These are phyloP conservation scores for Hemicentrotus pulcherrimus DNA, from an alignment of 35 echinoderm and acorn worm species.

Conservation along the genomic window DNA sequence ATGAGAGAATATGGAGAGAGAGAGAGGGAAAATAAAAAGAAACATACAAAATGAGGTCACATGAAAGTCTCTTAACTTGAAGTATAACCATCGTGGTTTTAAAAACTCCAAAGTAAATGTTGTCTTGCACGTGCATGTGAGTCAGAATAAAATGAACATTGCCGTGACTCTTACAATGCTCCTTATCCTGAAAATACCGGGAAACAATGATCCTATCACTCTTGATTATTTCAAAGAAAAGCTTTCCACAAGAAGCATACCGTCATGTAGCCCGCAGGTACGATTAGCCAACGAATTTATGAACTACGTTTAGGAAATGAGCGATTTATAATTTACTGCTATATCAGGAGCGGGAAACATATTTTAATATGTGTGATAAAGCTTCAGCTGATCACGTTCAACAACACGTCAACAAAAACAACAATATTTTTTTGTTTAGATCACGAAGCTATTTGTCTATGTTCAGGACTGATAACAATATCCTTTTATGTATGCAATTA, in stretches of 20 bases:
- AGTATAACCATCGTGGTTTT: too few species aligned
- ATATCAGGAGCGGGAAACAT: neutral
- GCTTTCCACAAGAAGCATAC: neutral
- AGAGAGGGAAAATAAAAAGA: too few species aligned
- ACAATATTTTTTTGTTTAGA: too few species aligned
- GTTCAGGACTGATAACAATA: too few species aligned
- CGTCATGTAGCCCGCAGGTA: neutral
- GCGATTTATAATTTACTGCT: neutral
- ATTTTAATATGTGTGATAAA: neutral
- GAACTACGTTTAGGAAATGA: neutral
- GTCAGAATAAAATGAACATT: too few species aligned
- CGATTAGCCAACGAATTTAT: neutral
- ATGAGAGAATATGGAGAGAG: too few species aligned
- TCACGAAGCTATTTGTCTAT: too few species aligned
- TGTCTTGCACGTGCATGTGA: too few species aligned
- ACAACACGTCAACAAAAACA: neutral
- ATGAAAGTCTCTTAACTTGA: too few species aligned
- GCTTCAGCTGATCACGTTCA: neutral
- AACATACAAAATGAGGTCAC: too few species aligned
- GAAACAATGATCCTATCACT: neutral
- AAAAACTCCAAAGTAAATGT: too few species aligned
- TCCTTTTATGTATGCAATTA: too few species aligned
- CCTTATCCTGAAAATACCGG: neutral
- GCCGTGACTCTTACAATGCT: neutral
- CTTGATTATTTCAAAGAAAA: neutral